Evolutionary conservation across 2,888 invertebrate species (phyloP).

Genomic region (Lasioglossum marginatum): DNA sequence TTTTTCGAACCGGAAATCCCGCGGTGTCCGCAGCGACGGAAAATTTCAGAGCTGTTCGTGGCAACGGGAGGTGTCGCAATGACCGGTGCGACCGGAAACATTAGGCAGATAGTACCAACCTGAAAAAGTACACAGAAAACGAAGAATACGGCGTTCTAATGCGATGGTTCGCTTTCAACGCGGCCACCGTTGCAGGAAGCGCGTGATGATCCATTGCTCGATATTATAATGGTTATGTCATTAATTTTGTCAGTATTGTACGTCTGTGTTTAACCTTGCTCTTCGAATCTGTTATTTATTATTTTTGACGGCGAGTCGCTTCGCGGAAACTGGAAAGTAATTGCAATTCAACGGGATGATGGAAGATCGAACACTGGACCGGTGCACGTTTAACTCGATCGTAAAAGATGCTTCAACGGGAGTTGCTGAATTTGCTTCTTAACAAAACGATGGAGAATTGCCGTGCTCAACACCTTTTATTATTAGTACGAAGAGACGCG

Average conservation of each 20-base stretch:
- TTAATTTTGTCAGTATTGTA: background rate
- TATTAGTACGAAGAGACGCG: background rate
- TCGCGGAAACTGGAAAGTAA: background rate
- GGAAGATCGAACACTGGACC: background rate
- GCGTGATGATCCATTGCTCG: background rate
- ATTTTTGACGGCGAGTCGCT: background rate
- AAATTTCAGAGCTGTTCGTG: background rate
- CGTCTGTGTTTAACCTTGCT: background rate
- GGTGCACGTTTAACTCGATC: background rate
- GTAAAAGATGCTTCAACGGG: background rate
- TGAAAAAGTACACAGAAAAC: background rate
- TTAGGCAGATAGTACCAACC: background rate
- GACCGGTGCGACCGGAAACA: background rate
- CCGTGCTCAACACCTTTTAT: background rate
- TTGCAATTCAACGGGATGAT: background rate
- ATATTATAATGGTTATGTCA: background rate
- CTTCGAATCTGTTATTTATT: background rate
- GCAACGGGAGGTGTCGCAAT: background rate
- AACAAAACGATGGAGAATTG: background rate
- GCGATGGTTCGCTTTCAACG: conserved; percentile 2
- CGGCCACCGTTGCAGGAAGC: background rate
- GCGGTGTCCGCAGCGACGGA: background rate
- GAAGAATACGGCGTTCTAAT: background rate
- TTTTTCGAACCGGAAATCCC: conserved; percentile 1
- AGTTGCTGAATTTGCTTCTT: background rate